Evolutionary conservation across 2,113 vertebrate genomes (phyloP).

Genomic region (Narcine bancroftii): DNA sequence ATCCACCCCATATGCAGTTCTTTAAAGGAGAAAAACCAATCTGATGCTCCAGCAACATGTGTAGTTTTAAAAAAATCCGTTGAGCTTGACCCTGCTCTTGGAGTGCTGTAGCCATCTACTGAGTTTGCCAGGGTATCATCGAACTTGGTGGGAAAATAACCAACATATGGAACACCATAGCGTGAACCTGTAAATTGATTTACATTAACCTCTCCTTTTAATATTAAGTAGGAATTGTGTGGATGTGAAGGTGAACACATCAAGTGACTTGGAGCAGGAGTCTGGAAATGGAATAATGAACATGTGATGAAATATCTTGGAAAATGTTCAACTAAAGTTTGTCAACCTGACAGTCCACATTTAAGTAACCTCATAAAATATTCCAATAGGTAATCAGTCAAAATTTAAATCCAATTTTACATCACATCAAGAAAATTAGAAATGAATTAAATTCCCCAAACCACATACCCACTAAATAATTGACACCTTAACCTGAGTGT

Average conservation of each 20-base stretch:
- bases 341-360: background rate
- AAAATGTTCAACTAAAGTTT: too few relatives aligned
- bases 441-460: background rate
- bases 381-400: background rate
- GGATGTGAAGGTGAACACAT: too few relatives aligned
- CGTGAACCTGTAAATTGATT: too few relatives aligned
- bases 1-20: background rate
- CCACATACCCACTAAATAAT: background rate
- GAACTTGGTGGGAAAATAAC: too few relatives aligned
- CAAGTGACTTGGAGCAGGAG: too few relatives aligned
- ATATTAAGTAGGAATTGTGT: too few relatives aligned
- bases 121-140: background rate
- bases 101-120: background rate
- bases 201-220: too few relatives aligned
- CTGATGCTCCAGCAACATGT: background rate
- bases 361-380: background rate
- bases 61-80: too few relatives aligned
- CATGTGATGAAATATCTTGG: too few relatives aligned
- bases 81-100: background rate
- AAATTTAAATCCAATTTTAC: background rate
- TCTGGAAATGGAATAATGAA: too few relatives aligned
- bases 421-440: background rate
- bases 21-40: background rate
- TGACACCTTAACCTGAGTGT: background rate
- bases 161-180: too few relatives aligned